Evolutionary conservation across 2,888 invertebrate species (phyloP).

Genomic region (Apamea sordens): DNA sequence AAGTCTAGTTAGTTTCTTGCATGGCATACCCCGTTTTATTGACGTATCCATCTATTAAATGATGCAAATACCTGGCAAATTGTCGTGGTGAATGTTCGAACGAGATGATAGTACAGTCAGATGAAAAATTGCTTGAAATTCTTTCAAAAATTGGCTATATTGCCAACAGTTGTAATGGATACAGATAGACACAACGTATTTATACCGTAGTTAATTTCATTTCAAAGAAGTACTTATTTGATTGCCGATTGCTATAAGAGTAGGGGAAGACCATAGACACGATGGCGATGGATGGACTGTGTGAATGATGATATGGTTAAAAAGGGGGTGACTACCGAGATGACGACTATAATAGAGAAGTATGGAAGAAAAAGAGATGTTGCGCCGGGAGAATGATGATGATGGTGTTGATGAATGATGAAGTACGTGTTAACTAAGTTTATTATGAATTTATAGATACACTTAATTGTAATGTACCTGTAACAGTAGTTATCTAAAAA

Average conservation of each 20-base stretch:
- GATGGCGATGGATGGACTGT: background rate
- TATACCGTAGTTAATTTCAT: background rate
- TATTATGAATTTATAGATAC: background rate
- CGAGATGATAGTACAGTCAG: constrained; percentile 40
- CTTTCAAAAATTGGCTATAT: background rate
- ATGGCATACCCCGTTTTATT: constrained; percentile 9
- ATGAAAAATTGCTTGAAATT: constrained; percentile 10
- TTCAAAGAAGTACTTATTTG: background rate
- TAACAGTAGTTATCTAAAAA: background rate
- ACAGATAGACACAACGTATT: background rate
- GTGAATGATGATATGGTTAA: background rate
- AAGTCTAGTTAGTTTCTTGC: background rate
- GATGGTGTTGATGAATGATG: too few species aligned
- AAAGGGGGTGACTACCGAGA: background rate
- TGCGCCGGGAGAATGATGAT: too few species aligned
- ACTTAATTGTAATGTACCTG: background rate
- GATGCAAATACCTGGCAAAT: constrained; percentile 49
- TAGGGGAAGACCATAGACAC: background rate
- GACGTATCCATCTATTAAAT: constrained; percentile 31
- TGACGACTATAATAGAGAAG: background rate
- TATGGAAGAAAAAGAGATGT: background rate
- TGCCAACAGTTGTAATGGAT: background rate
- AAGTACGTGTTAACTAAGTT: background rate
- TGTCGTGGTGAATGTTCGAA: constrained; percentile 62
- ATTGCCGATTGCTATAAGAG: background rate